Evolutionary conservation across 2,888 invertebrate species (phyloP).

Genomic region (Trissolcus brochymenae): DNA sequence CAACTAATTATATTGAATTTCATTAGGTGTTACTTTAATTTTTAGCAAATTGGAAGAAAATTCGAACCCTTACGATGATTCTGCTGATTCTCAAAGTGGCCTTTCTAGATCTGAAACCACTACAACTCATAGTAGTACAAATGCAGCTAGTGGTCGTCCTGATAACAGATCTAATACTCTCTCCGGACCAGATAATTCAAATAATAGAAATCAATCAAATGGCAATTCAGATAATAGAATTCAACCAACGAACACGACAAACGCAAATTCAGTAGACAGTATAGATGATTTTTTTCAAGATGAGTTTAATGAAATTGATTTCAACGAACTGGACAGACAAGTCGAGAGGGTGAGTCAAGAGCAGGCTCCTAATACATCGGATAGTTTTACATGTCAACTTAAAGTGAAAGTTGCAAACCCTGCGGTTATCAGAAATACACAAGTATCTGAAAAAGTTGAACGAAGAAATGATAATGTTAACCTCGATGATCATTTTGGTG

Average conservation of each 20-base stretch:
- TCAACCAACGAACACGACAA: neutral
- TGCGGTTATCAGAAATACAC: neutral
- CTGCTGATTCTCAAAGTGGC: conserved; percentile 52
- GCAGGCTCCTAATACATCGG: conserved; percentile 21
- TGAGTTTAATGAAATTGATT: conserved; percentile 64
- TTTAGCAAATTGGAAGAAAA: conserved; percentile 77
- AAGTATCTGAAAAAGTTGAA: neutral
- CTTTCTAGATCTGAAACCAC: conserved; percentile 30
- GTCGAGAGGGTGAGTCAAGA: conserved; percentile 19
- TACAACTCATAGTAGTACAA: neutral
- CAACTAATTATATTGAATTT: neutral
- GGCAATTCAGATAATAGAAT: neutral
- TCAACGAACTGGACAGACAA: conserved; percentile 37
- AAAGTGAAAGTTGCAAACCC: neutral
- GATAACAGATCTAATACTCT: neutral
- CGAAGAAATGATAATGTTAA: neutral
- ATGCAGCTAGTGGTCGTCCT: neutral
- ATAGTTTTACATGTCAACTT: neutral
- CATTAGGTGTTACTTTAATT: conserved; percentile 8
- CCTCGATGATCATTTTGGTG: neutral
- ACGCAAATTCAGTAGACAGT: conserved; percentile 55
- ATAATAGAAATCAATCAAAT: neutral
- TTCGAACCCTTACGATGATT: conserved; percentile 73
- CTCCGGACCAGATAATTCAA: neutral
- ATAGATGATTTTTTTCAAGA: conserved; percentile 62